Base-by-base conservation (phyloP, 2,113 vertebrate genomes). In the Anser brachyrhynchus region DNA sequence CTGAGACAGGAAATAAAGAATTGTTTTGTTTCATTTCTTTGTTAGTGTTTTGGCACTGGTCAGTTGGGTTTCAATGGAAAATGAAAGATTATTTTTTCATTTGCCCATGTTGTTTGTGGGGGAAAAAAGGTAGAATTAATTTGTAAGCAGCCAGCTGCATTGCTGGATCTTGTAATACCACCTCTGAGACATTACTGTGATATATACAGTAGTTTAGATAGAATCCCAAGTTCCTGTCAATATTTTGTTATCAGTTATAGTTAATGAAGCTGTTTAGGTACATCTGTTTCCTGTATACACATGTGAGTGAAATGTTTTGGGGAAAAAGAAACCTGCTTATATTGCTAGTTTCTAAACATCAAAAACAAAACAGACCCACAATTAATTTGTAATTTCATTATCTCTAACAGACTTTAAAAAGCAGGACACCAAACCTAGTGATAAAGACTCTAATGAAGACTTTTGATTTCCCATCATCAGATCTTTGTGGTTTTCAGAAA, bases 231-330 rank as follows among this genome's bases (percentile, higher is more conserved):
- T 87, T 95, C 72, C 83, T 91, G 92, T 66, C 77, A 79, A 70
- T 94, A 82, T 89, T 87, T 93, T 95, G 89, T 93, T 71, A 91
- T 90, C 73, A 15, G 3, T 78, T 93, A 44, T 28, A 87, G 35
- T 94, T 94, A 96, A 94, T 89, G 84, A 89, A 90, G 57, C 44
- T 93, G n/a, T 84, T 93, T 76, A 94, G 64, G 74, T 95, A 52
- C 75, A 85, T 96, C 89, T 93, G 91, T 85, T 94, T 95, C 66
- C 85, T 91, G 64, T 95, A 89, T 52, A 51, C 78, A 91, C 64
- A 85, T 83, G 62, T 83, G 62, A 91, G 70, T 62, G 73, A 94
- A 91, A 78, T 78, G 81, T 71, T 73, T 69, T 80, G 21, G 11
- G 15, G 7, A 8, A 1, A 39, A 61, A 57, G 54, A 58, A 16